Base-by-base conservation (phyloP, 1,140 invertebrate species). In the Notospermus geniculatus region DNA sequence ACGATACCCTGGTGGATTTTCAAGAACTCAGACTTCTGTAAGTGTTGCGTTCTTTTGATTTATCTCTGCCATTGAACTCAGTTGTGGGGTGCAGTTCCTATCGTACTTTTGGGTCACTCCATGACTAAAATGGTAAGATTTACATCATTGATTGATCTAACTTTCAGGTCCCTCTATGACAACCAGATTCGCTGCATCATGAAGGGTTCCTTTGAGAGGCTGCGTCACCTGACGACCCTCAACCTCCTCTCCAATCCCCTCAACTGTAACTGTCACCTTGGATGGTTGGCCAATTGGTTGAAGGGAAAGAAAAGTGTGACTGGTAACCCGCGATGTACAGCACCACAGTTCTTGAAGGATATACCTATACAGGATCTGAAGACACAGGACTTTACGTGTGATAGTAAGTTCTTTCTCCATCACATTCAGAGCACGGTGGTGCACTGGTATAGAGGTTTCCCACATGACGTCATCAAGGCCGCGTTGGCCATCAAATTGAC, bases 181-280 rank as follows among this genome's bases (percentile, higher is more conserved):
- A 98, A 98, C 82, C 87, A 92, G 72, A 94, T 98, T 60, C 89
- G 89, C 7, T 97, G 95, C 77, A 91, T 98, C 53, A 94, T 93
- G 84, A 90, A 92, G 0, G 93, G 92, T 41, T 90, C 94, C 0
- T 98, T 98, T 82, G 93, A 96, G 70, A 88, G 88, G 69, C 83
- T 96, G 52, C 85, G 87, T 28, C 87, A 88, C 63, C 82, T 98
- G 30, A 87, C 89, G 30, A 90, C 91, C 25, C 84, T 97, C 93
- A 92, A 95, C 77, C 83, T 98, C 53, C 87, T 92, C 71, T 88
- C 88, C 57, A 99, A 99, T 85, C 92, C 93, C 27, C 89, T 99
- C 74, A 87, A 89, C 59, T 99, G 97, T 84, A 95, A 96, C 81
- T 99, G 96, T 81, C 93, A 97, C 84, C 84, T 97, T 66, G 87